A percentile compares a stretch with the other conserved stretches of the same genome.
Evolutionary conservation across 2,797 vertebrate genomes (phyloP).

Genomic region (Brotogeris chrysoptera): DNA sequence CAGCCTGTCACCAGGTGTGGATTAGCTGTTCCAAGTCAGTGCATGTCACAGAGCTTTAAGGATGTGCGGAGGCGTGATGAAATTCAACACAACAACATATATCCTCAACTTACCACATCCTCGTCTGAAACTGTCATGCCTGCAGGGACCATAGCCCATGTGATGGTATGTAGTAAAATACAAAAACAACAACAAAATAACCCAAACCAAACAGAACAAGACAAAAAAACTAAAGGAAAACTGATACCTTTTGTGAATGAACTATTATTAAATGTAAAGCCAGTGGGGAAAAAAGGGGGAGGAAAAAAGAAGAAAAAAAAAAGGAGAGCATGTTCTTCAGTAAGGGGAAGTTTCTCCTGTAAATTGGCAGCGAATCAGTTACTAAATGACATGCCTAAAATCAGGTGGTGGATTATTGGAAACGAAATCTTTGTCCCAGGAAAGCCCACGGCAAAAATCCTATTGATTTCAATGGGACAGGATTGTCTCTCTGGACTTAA

Average conservation of each 20-base stretch:
- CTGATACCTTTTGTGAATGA: not conserved
- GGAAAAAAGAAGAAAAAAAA: not conserved
- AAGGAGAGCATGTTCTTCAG: not conserved
- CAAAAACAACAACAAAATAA: not conserved
- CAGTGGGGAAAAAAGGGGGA: fast-evolving
- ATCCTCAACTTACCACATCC: not conserved
- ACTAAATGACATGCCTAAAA: conserved; percentile 53
- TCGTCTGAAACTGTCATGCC: not conserved
- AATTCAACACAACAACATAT: conserved; percentile 15
- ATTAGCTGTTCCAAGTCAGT: conserved; percentile 41
- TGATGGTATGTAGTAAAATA: conserved; percentile 7
- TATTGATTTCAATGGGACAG: conserved; percentile 51
- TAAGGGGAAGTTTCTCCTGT: not conserved
- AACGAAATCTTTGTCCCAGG: conserved; percentile 62
- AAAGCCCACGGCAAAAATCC: conserved; percentile 56
- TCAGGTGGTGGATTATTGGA: conserved; percentile 59
- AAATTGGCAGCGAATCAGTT: conserved; percentile 38
- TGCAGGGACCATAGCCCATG: conserved; percentile 19
- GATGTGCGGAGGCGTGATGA: conserved; percentile 36
- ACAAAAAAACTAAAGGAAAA: not conserved
- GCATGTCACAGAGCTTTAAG: conserved; percentile 25
- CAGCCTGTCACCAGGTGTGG: conserved; percentile 33
- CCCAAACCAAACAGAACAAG: not conserved
- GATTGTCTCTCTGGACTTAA: conserved; percentile 45
- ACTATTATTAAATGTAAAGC: not conserved